Evolutionary conservation across 1,140 invertebrate species (phyloP).

Genomic region (Choristoneura fumiferana): DNA sequence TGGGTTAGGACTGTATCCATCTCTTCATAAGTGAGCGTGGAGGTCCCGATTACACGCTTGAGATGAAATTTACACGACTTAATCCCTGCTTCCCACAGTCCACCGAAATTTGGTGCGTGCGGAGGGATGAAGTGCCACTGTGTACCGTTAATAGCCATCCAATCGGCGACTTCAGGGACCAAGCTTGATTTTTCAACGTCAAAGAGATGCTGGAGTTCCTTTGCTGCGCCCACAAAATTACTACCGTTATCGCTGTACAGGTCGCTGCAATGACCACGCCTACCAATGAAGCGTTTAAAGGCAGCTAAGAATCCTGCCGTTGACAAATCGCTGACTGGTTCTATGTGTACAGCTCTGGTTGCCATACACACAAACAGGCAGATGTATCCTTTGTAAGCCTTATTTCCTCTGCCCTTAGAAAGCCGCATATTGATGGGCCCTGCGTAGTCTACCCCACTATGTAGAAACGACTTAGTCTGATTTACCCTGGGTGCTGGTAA

Average conservation of each 20-base stretch:
- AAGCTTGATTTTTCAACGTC: neutral
- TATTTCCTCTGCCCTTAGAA: neutral
- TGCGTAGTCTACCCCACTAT: constrained; percentile 11
- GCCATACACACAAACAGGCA: too few species aligned
- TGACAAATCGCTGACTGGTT: constrained; percentile 33
- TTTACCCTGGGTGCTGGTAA: constrained; percentile 2
- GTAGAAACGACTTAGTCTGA: neutral
- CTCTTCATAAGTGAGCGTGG: constrained; percentile 23
- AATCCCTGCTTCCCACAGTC: constrained; percentile 41
- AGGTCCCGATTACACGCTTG: constrained; percentile 23
- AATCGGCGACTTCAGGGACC: neutral
- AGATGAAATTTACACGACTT: constrained; percentile 34
- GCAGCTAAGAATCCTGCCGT: constrained; percentile 36
- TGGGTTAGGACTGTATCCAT: constrained; percentile 20
- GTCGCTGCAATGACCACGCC: constrained; percentile 40
- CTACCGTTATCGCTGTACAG: constrained; percentile 55
- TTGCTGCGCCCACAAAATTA: constrained; percentile 46
- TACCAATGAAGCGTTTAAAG: constrained; percentile 45
- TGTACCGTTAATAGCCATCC: neutral
- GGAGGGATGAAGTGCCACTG: constrained; percentile 25
- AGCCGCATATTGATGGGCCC: neutral
- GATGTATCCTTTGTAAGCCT: too few species aligned
- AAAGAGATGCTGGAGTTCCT: constrained; percentile 19
- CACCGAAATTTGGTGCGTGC: constrained; percentile 34
- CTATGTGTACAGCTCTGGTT: too few species aligned